Percentiles rank a stretch among this genome's conserved stretches.
Evolutionary conservation across 2,113 vertebrate species (phyloP).

Genomic region (Daboia siamensis): DNA sequence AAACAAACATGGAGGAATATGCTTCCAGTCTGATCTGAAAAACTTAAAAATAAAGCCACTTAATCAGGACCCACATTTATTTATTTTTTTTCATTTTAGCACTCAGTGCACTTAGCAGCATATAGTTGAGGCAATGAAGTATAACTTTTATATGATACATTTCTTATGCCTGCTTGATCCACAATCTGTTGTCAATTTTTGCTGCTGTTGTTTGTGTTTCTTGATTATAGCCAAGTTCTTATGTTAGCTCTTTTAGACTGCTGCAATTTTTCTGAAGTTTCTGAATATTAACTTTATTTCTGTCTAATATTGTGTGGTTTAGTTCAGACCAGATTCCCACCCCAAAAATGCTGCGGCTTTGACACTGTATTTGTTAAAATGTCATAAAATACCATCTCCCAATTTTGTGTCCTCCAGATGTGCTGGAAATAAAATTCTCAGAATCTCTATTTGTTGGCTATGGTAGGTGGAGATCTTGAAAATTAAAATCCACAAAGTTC

Average conservation of each 20-base stretch:
- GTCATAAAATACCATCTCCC: not conserved
- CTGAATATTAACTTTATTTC: not conserved
- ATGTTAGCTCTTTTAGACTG: not conserved
- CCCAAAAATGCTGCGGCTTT: not conserved
- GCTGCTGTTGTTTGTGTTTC: not conserved
- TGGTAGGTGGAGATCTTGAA: not conserved
- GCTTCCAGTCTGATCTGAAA: not conserved
- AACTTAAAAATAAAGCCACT: not conserved
- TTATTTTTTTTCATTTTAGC: not conserved
- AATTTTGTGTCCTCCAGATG: not conserved
- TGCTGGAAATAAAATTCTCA: not conserved
- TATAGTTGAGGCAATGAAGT: not conserved
- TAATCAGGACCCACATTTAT: not conserved
- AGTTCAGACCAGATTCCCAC: not conserved
- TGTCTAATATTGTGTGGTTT: not conserved
- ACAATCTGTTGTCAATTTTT: slow-evolving; percentile 10
- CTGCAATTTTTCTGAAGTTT: not conserved
- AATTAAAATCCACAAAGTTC: not conserved
- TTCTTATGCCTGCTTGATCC: not conserved
- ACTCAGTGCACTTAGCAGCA: not conserved
- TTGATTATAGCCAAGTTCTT: not conserved
- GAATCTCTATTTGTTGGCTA: not conserved
- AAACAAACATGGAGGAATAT: not conserved
- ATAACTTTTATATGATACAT: not conserved
- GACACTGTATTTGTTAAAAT: not conserved